A percentile compares a stretch with the other conserved stretches of the same genome.
phyloP scores from a whole-genome alignment of 2,888 invertebrate genomes.

The Cheiracanthium punctorium region DNA sequence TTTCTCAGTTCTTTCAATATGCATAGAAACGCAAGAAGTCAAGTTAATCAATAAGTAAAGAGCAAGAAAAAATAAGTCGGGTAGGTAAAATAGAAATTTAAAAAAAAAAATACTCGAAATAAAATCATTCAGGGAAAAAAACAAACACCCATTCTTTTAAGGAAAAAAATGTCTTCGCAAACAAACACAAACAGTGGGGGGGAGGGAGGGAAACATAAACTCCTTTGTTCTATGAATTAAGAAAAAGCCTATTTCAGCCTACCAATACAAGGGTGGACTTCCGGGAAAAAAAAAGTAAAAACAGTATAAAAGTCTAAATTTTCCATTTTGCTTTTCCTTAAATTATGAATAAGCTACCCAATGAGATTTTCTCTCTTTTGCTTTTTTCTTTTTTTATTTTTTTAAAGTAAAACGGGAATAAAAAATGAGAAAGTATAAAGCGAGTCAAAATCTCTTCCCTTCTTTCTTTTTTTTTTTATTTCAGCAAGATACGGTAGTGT shows the following conservation, averaged over 20 bases:
- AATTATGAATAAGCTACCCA: slow-evolving; percentile 62
- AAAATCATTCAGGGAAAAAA: too few species aligned
- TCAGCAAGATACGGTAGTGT: background rate
- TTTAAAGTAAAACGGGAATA: too few species aligned
- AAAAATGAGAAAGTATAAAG: background rate
- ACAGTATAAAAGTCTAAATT: slow-evolving; percentile 37
- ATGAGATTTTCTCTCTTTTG: slow-evolving; percentile 45
- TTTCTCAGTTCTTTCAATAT: too few species aligned
- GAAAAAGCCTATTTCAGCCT: slow-evolving; percentile 16
- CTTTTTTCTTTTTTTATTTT: too few species aligned
- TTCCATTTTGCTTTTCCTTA: slow-evolving; percentile 45
- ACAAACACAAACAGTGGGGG: slow-evolving; percentile 28
- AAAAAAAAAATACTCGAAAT: too few species aligned
- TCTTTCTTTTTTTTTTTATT: too few species aligned
- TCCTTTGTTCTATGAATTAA: slow-evolving; percentile 25
- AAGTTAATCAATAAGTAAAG: too few species aligned
- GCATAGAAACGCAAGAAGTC: too few species aligned
- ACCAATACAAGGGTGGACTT: background rate
- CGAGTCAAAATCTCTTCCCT: background rate
- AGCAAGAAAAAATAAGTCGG: too few species aligned
- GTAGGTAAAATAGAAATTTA: too few species aligned
- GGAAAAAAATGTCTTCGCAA: too few species aligned
- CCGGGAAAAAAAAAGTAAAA: background rate
- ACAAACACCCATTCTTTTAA: too few species aligned
- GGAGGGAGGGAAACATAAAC: slow-evolving; percentile 11